Percentiles rank a stretch among this genome's conserved stretches.
Evolutionary conservation across 2,888 invertebrate genomes (phyloP).

Genomic region (Agriopis marginaria): DNA sequence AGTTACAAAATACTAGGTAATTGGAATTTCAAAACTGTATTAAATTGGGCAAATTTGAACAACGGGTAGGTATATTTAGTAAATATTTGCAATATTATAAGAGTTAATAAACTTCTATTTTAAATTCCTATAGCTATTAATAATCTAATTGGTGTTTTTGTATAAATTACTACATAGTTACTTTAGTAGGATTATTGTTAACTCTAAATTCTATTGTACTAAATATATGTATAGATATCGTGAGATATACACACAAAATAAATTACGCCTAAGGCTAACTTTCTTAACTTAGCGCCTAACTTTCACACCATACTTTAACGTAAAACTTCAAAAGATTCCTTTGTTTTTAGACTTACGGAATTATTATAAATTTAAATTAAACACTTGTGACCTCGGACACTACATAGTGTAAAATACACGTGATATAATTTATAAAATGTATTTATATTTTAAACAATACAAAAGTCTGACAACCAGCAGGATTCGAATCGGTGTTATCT

Average conservation of each 20-base stretch:
- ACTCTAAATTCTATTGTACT: slow-evolving; percentile 20
- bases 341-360: no score
- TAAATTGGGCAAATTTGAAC: slow-evolving; percentile 55
- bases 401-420: no score
- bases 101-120: slow-evolving; percentile 55
- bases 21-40: slow-evolving; percentile 59
- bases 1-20: slow-evolving; percentile 60
- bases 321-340: no score
- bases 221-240: slow-evolving; percentile 4
- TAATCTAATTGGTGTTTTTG: slow-evolving; percentile 79
- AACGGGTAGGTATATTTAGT: slow-evolving; percentile 41
- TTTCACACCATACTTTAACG: no score
- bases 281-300: no score
- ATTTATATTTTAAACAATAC: no score
- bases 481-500: no score
- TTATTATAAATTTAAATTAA: background rate
- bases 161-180: slow-evolving; percentile 66
- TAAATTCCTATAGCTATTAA: slow-evolving; percentile 59
- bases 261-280: background rate
- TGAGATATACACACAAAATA: background rate
- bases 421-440: no score
- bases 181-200: slow-evolving; percentile 58
- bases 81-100: slow-evolving; percentile 52
- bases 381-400: no score
- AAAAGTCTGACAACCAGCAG: no score